A percentile compares a stretch with the other conserved stretches of the same genome.
Conservation (phyloP, 2,113 vertebrate species). For the Nothobranchius furzeri region DNA sequence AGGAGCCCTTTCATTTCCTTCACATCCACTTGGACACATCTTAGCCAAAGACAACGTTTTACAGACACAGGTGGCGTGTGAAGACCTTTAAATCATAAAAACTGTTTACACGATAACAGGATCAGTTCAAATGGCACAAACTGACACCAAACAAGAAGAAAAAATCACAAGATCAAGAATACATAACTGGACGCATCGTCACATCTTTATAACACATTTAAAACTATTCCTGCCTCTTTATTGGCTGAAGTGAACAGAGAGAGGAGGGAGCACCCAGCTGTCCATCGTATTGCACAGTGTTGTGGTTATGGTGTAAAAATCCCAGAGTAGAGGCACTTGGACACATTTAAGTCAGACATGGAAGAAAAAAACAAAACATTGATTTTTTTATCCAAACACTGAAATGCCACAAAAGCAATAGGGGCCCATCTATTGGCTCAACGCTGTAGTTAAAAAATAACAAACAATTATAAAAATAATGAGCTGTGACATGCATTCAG, state of each 20-base stretch:
- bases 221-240: conserved; percentile 15
- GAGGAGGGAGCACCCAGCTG: conserved; percentile 23
- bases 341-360: conserved; percentile 23
- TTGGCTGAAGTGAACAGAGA: conserved; percentile 12
- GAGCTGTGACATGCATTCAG: not conserved
- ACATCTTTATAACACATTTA: conserved; percentile 1
- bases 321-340: conserved; percentile 72
- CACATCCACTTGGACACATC: conserved; percentile 13
- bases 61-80: conserved; percentile 35
- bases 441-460: not conserved
- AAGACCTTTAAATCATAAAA: conserved; percentile 11
- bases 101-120: conserved; percentile 27
- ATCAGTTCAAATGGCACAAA: conserved; percentile 38
- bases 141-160: conserved; percentile 27
- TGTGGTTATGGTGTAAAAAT: conserved; percentile 61
- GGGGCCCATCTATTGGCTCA: not conserved
- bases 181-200: conserved; percentile 7
- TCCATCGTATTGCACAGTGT: conserved; percentile 62
- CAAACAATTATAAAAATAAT: too few species aligned
- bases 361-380: not conserved
- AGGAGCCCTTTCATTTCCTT: conserved; percentile 58
- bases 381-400: conserved; percentile 12
- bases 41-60: conserved; percentile 12
- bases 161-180: not conserved
- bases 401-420: conserved; percentile 1